Conservation (phyloP, 2,888 invertebrate species). For the Cheilosia pagana region DNA sequence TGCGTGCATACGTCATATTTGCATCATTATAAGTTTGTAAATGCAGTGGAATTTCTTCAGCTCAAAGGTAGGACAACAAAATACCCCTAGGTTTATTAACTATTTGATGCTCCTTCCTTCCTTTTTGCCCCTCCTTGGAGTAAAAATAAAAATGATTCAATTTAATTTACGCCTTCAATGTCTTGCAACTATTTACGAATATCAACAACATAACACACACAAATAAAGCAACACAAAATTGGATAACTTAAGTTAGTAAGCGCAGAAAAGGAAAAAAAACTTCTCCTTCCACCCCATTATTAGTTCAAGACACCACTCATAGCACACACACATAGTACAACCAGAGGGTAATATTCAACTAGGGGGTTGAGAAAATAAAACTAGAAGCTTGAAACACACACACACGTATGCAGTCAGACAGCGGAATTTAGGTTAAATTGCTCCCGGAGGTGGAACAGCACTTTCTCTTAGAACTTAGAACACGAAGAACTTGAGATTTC, state of each 20-base stretch:
- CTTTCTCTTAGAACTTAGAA: conserved; percentile 32
- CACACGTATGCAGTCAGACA: neutral
- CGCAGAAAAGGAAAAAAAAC: conserved; percentile 16
- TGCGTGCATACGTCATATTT: conserved; percentile 63
- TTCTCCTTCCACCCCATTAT: conserved; percentile 44
- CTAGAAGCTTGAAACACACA: conserved; percentile 40
- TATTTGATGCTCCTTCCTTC: neutral
- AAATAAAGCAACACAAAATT: conserved; percentile 52
- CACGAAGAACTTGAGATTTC: conserved; percentile 54
- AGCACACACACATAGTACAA: neutral
- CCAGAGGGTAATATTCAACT: conserved; percentile 13
- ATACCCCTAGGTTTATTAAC: conserved; percentile 29
- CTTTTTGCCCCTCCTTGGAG: neutral
- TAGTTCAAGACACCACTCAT: conserved; percentile 51
- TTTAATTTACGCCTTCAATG: conserved; percentile 34
- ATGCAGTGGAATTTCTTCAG: no score
- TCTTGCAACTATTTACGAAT: conserved; percentile 11
- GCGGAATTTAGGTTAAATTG: conserved; percentile 71
- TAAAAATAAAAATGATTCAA: conserved; percentile 55
- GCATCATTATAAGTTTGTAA: conserved; percentile 69
- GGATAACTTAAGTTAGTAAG: conserved; percentile 59
- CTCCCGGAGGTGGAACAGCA: conserved; percentile 60
- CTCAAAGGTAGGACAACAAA: neutral
- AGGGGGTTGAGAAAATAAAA: neutral
- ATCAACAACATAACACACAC: conserved; percentile 34